A percentile compares a stretch with the other conserved stretches of the same genome.
phyloP scores from a whole-genome alignment of 2,113 vertebrate species.

The Eptesicus fuscus region DNA sequence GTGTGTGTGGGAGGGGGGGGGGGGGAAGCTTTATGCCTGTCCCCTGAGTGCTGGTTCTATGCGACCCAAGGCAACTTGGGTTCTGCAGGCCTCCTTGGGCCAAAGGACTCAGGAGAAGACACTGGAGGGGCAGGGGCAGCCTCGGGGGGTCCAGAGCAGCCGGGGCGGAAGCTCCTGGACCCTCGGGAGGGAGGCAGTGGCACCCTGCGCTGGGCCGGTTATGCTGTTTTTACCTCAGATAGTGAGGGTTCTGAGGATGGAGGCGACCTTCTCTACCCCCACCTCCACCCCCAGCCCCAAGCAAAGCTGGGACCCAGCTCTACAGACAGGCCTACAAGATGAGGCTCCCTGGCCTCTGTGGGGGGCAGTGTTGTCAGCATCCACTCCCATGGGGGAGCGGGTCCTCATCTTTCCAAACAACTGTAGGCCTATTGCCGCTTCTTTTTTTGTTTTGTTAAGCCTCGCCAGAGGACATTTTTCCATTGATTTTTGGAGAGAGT shows the following conservation, averaged over 20 bases:
- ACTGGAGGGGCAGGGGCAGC: neutral
- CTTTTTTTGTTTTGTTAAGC: no score
- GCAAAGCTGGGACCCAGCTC: neutral
- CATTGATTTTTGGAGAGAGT: no score
- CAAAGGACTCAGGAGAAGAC: neutral
- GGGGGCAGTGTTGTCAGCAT: neutral
- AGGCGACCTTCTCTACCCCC: neutral
- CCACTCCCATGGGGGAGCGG: neutral
- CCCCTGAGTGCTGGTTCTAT: neutral
- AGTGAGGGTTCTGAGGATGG: neutral
- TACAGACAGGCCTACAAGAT: neutral
- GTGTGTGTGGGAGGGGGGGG: no score
- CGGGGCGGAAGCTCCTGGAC: neutral
- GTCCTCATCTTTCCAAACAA: neutral
- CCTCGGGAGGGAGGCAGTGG: neutral
- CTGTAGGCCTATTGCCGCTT: no score
- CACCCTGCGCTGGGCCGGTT: neutral
- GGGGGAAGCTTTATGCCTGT: neutral
- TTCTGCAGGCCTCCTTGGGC: neutral
- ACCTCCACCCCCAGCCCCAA: neutral
- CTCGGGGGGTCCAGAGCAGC: neutral
- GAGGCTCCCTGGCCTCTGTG: neutral
- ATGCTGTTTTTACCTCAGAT: neutral
- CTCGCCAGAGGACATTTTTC: no score
- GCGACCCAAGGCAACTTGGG: neutral